Evolutionary conservation across 2,797 vertebrate species (phyloP), one percentile per base, ranked within the genome.

Genomic region (Amazona ochrocephala): DNA sequence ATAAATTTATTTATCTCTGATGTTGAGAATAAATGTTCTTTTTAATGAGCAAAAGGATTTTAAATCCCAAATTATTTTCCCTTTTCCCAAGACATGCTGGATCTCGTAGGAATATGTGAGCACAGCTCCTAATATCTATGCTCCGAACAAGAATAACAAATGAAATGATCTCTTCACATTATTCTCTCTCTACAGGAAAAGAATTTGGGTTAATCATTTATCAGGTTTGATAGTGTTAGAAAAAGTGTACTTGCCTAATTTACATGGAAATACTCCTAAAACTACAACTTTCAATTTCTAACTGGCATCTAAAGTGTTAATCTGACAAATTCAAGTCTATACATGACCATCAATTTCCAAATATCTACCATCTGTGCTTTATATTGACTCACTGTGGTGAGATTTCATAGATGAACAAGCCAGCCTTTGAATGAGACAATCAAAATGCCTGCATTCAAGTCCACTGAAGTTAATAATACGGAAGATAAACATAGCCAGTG

Each of bases 21-120:
- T 71, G 21, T 66, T 86, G 11, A 89, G 84, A 97, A 94, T 53
- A 93, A 89, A 93, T 94, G 74, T 18, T 91, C 34, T 87, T 89
- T 87, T 68, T 66, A 67, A 91, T 37, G 61, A 87, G 29, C 19
- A 91, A 90, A 86, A 68, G 32, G 58, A 60, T 95, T 94, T 95
- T 65, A 93, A 82, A 95, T 54, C 79, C 93, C 91, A n/a, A 93
- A 78, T 82, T 78, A 24, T 82, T 84, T 97, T 75, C 72, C 62
- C 14, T 72, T 87, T 87, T 47, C 41, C 86, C 58, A 85, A 42
- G 14, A 67, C 54, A 62, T 84, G 56, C 60, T 94, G 85, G 44
- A 92, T 93, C 73, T 86, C 75, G 92, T 92, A 88, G 5, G 8
- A 82, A 78, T 58, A 60, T 61, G 37, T 48, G 39, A 74, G 27